Conservation (phyloP, 2,113 vertebrate species). For the Eptatretus burgeri region DNA sequence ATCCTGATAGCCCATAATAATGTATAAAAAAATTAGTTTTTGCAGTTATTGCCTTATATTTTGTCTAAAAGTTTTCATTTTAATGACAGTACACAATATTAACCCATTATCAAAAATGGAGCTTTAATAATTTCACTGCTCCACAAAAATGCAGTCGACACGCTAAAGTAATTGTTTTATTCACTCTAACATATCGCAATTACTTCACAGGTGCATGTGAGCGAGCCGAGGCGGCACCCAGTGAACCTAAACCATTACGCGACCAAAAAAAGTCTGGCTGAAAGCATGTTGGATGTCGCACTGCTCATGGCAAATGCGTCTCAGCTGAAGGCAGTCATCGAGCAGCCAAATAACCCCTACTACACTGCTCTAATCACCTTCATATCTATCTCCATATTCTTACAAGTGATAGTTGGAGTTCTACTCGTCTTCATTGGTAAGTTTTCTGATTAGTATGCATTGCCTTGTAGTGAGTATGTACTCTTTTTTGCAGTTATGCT, state of each 20-base stretch:
- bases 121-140: no score
- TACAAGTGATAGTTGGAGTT: conserved; percentile 53
- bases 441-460: conserved; percentile 11
- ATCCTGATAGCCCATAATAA: no score
- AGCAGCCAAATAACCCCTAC: conserved; percentile 33
- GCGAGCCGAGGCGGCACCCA: neutral
- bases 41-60: no score
- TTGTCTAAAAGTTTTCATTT: no score
- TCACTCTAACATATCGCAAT: no score
- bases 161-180: no score
- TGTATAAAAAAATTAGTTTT: no score
- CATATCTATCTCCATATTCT: conserved; percentile 44
- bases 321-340: conserved; percentile 65
- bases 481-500: neutral
- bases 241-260: conserved; percentile 86
- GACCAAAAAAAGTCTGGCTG: conserved; percentile 77
- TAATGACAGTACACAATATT: no score
- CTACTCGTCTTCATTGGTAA: conserved; percentile 77
- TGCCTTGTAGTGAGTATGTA: neutral
- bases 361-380: conserved; percentile 39
- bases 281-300: conserved; percentile 89
- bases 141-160: no score
- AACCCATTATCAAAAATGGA: no score
- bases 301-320: conserved; percentile 88
- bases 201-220: no score